Evolutionary conservation across 2,113 vertebrate species (phyloP).

Genomic region (Apus apus): DNA sequence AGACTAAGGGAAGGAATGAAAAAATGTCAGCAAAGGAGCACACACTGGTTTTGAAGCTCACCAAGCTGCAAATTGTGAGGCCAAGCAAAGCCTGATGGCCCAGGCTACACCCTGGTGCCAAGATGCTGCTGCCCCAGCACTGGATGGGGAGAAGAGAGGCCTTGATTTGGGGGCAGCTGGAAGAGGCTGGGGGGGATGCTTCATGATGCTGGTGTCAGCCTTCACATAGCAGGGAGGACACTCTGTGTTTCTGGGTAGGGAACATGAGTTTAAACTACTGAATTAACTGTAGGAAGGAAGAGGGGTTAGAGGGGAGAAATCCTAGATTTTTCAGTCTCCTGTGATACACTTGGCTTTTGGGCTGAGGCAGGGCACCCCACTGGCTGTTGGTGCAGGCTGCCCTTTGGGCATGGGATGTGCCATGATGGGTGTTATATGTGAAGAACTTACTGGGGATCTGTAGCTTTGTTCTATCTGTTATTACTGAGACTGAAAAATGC

Average conservation of each 20-base stretch:
- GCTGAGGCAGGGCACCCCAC: not conserved
- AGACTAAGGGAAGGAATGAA: not conserved
- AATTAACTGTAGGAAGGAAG: not conserved
- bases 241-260: not conserved
- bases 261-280: not conserved
- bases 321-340: not conserved
- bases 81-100: not conserved
- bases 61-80: not conserved
- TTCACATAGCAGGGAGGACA: fast-evolving
- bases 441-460: not conserved
- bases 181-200: not conserved
- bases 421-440: not conserved
- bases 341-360: not conserved
- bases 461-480: not conserved
- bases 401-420: fast-evolving
- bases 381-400: no score
- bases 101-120: not conserved
- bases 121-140: not conserved
- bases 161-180: not conserved
- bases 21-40: not conserved
- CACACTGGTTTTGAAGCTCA: not conserved
- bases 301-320: not conserved
- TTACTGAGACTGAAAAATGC: not conserved
- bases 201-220: not conserved
- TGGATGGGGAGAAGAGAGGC: not conserved